phyloP scores from a whole-genome alignment of 2,888 invertebrate species.

The Idaea straminata region DNA sequence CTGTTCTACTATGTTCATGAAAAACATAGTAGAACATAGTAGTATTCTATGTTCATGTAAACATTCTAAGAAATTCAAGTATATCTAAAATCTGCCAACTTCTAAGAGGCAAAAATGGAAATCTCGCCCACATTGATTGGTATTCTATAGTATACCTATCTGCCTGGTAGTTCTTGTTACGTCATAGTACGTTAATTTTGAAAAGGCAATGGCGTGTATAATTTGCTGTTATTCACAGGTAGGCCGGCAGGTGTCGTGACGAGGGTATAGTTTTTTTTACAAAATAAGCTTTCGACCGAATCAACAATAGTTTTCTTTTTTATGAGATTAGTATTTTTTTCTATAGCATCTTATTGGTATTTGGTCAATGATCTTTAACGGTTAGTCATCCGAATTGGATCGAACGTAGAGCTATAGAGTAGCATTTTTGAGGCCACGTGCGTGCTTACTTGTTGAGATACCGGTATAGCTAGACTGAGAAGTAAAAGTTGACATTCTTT shows the following conservation, averaged over 20 bases:
- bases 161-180: constrained; percentile 2
- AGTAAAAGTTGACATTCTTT: constrained; percentile 1
- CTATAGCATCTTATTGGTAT: neutral
- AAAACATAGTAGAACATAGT: no score
- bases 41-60: no score
- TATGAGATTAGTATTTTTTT: neutral
- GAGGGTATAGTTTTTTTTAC: constrained; percentile 32
- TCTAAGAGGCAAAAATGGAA: no score
- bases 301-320: neutral
- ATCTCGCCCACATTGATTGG: no score
- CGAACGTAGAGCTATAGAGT: neutral
- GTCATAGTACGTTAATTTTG: constrained; percentile 10
- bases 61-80: no score
- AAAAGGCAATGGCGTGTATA: constrained; percentile 37
- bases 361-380: constrained; percentile 1
- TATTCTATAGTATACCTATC: neutral
- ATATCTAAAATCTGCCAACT: no score
- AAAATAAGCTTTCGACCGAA: neutral
- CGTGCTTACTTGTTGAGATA: neutral
- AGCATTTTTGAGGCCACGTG: neutral
- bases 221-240: constrained; percentile 41
- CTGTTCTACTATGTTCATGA: no score
- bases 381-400: neutral
- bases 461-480: neutral
- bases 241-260: constrained; percentile 53